These are phyloP conservation scores for Carettochelys insculpta DNA, from an alignment of 2,113 vertebrate genomes.

Conservation along the genomic window DNA sequence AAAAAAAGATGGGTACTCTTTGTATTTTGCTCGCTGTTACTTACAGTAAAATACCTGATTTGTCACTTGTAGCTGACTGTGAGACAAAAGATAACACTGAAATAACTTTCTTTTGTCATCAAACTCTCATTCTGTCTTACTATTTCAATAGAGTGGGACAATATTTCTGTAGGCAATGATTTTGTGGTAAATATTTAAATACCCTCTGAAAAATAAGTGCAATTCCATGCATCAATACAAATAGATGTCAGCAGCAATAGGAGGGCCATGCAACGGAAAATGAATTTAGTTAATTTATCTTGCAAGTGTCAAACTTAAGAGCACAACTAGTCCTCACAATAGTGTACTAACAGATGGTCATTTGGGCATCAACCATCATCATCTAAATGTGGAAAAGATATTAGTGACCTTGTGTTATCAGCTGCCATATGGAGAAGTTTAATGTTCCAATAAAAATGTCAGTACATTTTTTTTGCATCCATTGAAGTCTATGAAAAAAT, in stretches of 20 bases:
- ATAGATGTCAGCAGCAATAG: not conserved
- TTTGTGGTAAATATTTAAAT: not conserved
- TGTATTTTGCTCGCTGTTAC: not conserved
- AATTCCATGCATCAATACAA: not conserved
- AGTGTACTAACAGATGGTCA: not conserved
- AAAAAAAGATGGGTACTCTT: not conserved
- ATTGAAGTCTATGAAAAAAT: not conserved
- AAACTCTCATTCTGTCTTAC: not conserved
- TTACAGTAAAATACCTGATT: not conserved
- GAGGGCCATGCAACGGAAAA: not conserved
- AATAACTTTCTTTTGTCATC: not conserved
- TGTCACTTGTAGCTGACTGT: not conserved
- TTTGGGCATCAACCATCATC: not conserved
- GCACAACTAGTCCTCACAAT: not conserved
- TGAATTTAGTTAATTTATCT: not conserved
- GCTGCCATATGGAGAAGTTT: not conserved
- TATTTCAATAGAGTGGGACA: not conserved
- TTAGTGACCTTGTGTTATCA: not conserved
- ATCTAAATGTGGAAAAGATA: not conserved
- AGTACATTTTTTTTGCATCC: not conserved
- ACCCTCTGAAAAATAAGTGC: not conserved
- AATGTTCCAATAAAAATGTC: not conserved
- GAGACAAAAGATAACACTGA: not conserved
- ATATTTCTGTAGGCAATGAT: not conserved
- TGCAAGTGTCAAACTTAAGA: not conserved